phyloP scores from a whole-genome alignment of 2,797 vertebrate species.

The Hoplostethus atlanticus region DNA sequence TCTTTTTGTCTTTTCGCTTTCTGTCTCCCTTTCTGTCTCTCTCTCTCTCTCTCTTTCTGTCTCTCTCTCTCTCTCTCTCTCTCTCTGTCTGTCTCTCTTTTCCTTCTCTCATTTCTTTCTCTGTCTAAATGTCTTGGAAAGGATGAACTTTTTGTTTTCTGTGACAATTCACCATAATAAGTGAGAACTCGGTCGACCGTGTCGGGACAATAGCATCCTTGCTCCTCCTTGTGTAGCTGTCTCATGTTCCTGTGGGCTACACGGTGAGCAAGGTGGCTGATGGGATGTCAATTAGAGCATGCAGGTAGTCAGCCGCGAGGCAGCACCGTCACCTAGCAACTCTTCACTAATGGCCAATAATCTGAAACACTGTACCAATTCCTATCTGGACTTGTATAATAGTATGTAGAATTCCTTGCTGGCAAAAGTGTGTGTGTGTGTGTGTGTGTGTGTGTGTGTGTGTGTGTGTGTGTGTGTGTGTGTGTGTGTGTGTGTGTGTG shows the following conservation, averaged over 20 bases:
- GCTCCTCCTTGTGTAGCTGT: not conserved
- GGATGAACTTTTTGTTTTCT: too few species aligned
- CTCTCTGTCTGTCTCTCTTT: not conserved
- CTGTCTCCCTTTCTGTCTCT: not conserved
- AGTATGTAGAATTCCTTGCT: conserved; percentile 37
- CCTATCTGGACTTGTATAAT: conserved; percentile 30
- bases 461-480: not conserved
- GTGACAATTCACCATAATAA: not conserved
- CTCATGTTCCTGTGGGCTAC: conserved; percentile 1
- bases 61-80: not conserved
- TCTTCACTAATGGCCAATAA: conserved; percentile 43
- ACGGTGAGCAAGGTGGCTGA: conserved; percentile 49
- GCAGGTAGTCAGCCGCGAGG: conserved; percentile 19
- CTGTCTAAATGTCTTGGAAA: too few species aligned
- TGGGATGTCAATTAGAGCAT: conserved; percentile 36
- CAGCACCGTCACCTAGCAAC: conserved; percentile 50
- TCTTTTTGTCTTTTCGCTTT: not conserved
- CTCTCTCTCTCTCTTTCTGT: conserved; percentile 12
- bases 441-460: too few species aligned
- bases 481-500: conserved; percentile 1
- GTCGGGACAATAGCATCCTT: conserved; percentile 18
- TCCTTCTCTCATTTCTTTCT: not conserved
- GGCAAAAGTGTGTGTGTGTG: not conserved
- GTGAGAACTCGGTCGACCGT: not conserved
- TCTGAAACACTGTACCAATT: conserved; percentile 36